Percentiles rank a stretch among this genome's conserved stretches.
Conservation (phyloP, 1,140 invertebrate species). For the Drosophila lacertosa region DNA sequence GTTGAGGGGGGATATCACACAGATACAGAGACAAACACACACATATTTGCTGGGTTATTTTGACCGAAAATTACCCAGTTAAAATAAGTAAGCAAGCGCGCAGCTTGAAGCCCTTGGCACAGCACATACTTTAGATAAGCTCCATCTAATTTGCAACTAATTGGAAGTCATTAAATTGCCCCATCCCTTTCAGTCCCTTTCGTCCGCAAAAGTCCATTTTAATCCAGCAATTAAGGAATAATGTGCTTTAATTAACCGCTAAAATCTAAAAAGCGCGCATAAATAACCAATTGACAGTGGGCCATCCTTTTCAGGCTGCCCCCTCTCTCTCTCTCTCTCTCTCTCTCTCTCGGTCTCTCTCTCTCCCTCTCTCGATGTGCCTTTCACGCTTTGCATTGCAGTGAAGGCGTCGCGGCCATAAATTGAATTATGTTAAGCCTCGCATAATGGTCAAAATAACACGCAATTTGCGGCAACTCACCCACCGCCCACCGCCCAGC, state of each 20-base stretch:
- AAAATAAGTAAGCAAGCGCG: constrained; percentile 25
- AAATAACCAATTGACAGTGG: constrained; percentile 76
- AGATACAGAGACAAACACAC: constrained; percentile 1
- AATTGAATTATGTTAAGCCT: constrained; percentile 79
- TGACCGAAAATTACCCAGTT: constrained; percentile 46
- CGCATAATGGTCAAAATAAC: constrained; percentile 78
- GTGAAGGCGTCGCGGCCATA: constrained; percentile 56
- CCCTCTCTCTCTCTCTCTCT: background rate
- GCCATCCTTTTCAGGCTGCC: background rate
- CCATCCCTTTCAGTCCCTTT: background rate
- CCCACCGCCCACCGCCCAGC: background rate
- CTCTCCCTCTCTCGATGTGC: background rate
- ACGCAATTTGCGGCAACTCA: constrained; percentile 65
- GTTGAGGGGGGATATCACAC: constrained; percentile 25
- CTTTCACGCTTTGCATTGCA: constrained; percentile 15
- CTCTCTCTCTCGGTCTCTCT: background rate
- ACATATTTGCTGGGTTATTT: constrained; percentile 3
- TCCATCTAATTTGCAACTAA: constrained; percentile 74
- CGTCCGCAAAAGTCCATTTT: constrained; percentile 55
- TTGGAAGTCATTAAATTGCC: constrained; percentile 71
- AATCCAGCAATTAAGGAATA: constrained; percentile 77
- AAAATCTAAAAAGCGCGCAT: constrained; percentile 77
- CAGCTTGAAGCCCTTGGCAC: constrained; percentile 3
- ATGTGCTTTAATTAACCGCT: constrained; percentile 81
- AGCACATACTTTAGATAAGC: constrained; percentile 46